Conservation (phyloP, 2,797 vertebrate genomes). For the Parotocinclus haroldoi region DNA sequence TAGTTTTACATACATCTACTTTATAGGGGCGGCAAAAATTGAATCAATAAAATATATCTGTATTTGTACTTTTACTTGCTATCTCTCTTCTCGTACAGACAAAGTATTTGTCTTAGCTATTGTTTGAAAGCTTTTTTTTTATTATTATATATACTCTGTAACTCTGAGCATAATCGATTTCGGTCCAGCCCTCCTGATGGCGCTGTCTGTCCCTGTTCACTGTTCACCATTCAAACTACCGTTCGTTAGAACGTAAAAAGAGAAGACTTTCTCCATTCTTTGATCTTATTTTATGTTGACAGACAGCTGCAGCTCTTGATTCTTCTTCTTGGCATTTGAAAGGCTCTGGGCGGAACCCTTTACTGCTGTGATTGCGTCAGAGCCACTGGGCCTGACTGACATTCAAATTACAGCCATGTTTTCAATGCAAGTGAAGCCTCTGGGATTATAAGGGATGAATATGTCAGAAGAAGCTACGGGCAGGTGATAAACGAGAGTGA, state of each 20-base stretch:
- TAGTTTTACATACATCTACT: too few relatives aligned
- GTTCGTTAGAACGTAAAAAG: slow-evolving; percentile 1
- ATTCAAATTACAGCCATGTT: slow-evolving; percentile 49
- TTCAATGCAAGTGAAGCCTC: slow-evolving; percentile 31
- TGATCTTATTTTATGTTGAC: slow-evolving; percentile 10
- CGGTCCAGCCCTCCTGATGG: too few relatives aligned
- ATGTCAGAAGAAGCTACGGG: slow-evolving; percentile 37
- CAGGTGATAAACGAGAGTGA: slow-evolving; percentile 51
- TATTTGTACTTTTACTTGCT: too few relatives aligned
- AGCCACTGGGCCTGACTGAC: slow-evolving; percentile 50
- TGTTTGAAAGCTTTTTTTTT: too few relatives aligned
- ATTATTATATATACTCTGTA: too few relatives aligned
- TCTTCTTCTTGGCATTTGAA: slow-evolving; percentile 27
- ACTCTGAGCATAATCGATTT: too few relatives aligned
- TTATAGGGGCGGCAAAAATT: too few relatives aligned
- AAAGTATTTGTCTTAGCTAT: too few relatives aligned
- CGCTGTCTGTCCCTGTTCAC: too few relatives aligned
- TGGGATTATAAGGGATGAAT: slow-evolving; percentile 40
- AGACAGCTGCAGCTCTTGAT: slow-evolving; percentile 11
- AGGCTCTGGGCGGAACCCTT: slow-evolving; percentile 20
- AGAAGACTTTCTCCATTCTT: not conserved
- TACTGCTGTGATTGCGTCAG: slow-evolving; percentile 15
- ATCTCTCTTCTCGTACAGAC: too few relatives aligned
- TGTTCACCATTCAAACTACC: too few relatives aligned
- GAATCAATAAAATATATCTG: too few relatives aligned